Evolutionary conservation across 2,113 vertebrate genomes (phyloP), one percentile per base, ranked within the genome.

Genomic region (Gallinago jamesoni): DNA sequence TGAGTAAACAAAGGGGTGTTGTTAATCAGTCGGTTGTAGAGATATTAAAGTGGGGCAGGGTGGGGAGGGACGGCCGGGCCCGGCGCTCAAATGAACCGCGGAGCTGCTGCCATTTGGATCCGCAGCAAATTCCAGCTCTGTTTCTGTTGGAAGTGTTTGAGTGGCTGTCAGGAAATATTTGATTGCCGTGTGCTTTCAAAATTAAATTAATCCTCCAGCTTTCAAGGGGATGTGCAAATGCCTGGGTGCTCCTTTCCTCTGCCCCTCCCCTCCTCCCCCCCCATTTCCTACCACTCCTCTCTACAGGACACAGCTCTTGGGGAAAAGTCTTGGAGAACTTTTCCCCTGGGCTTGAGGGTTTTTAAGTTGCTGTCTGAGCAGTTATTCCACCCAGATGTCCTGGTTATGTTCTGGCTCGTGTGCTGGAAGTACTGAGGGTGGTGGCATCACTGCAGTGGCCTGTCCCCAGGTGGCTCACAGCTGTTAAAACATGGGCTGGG

Each of bases 101-200:
- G 73, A 79, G 57, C 66, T 89, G 57, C 66, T 89, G 80, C 81
- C 60, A 67, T 77, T 95, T 94, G 91, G 82, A 91, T 79, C 62
- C 81, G 78, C 66, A 89, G 84, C 69, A 89, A 93, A 96, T 97
- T 95, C 96, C 95, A 95, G 43, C 81, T 84, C 89, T 96, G 81
- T 97, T 97, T 96, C 95, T 96, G 68, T 94, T 95, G 94, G 94
- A 95, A 87, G 48, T 45, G 79, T 47, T 91, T 14, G 41, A 86
- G 64, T 64, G 50, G 47, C 88, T 95, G 59, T 90, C 7, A 20
- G 90, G 92, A 95, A 88, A 86, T 95, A 90, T 4, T 77, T 90
- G 84, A 73, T 95, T 95, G 88, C 79, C 7, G 2, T 70, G 56
- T 57, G 48, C 80, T 90, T 84, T 91, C 78, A 91, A 48, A 78